phyloP scores from a whole-genome alignment of 92 coral and sea anemone species.

The Paramuricea clavata region DNA sequence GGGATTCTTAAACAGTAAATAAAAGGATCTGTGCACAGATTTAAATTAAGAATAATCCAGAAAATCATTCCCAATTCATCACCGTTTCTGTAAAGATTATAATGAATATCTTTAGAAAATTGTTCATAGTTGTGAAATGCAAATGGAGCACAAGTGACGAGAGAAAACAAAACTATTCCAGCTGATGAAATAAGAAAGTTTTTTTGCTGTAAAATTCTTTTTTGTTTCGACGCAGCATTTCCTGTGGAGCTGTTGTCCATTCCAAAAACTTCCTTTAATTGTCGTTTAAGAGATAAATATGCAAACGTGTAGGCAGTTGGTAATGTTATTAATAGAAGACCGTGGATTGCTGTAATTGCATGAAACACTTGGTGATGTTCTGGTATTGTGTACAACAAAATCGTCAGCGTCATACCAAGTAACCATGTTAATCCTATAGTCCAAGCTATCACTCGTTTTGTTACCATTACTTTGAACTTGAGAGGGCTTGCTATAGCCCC shows the following conservation, averaged over 20 bases:
- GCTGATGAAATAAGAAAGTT: constrained; percentile 9
- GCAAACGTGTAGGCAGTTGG: constrained; percentile 1
- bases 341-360: not conserved
- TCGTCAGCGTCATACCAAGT: not conserved
- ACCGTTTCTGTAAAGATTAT: constrained; percentile 1
- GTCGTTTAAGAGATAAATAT: constrained; percentile 8
- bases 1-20: constrained; percentile 19
- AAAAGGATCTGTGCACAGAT: constrained; percentile 6
- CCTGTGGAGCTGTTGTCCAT: not conserved
- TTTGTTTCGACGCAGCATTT: not conserved
- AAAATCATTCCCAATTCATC: constrained; percentile 7
- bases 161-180: not conserved
- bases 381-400: not conserved
- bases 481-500: constrained; percentile 8
- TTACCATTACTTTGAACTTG: constrained; percentile 6
- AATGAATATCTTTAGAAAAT: not conserved
- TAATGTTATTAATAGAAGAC: not conserved
- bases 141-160: constrained; percentile 19
- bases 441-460: constrained; percentile 9
- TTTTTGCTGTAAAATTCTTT: not conserved
- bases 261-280: not conserved
- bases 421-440: constrained; percentile 1
- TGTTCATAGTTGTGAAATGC: not conserved
- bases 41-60: constrained; percentile 7
- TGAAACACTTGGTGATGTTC: constrained; percentile 11